Base-by-base conservation (phyloP, 2,888 invertebrate genomes). In the Dioctria linearis region DNA sequence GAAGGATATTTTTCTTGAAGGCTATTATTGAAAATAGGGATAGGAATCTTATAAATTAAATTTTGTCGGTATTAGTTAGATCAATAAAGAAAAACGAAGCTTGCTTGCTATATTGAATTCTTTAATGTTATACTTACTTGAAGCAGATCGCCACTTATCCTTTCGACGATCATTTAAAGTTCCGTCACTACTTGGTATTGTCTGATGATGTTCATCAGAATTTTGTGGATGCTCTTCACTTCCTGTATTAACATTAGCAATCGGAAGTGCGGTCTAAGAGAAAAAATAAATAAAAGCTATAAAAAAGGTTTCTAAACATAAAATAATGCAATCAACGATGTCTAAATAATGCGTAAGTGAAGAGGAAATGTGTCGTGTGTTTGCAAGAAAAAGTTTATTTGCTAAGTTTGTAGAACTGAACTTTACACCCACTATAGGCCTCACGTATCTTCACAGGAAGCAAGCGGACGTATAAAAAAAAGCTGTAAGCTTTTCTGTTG, bases 121-220 rank as follows among this genome's bases (percentile, higher is more conserved):
- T 25, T 25, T 25, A 25, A 25, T 25, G 25, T 2, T 69, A 11
- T 13, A 79, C 84, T 84, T 80, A 85, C 85, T 88, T n/a, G 86
- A 86, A 51, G 88, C 86, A 65, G 88, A 87, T 9, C 88, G 86
- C 89, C 89, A 89, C 82, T 88, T 88, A n/a, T 89, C 89, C 82
- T 89, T 89, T 71, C 89, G 87, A 2, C 87, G 86, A 82, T 89
- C 89, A 5, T 86, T 85, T 65, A 66, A 39, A 40, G 81, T 83
- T 2, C 83, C 84, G 59, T 85, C 86, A 61, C 66, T 80, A 25
- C 25, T 25, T 25, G 25, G 25, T 75, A 80, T 80, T 49, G 39
- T 25, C 43, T 78, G 79, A 79, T 84, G 76, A 80, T 83, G 71
- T 51, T 86, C 85, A 54, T 85, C 83, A 8, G 84, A 83, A 80